These are phyloP conservation scores for Pogona vitticeps DNA, from an alignment of 2,113 vertebrate genomes.

Conservation along the genomic window DNA sequence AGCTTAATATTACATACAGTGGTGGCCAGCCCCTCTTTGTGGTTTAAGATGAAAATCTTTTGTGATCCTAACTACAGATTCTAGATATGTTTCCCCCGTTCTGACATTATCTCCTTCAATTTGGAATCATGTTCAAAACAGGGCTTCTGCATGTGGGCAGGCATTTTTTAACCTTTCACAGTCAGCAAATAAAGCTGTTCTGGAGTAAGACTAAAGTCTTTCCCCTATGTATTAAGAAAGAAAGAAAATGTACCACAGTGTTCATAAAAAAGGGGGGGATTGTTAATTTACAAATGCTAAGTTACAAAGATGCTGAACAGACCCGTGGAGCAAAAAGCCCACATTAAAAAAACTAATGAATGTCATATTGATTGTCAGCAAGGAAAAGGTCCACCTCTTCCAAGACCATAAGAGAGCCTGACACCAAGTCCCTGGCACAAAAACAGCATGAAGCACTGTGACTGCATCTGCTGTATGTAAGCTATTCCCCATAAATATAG, in stretches of 20 bases:
- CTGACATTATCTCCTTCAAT: neutral
- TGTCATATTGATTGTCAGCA: neutral
- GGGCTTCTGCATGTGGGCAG: too few species aligned
- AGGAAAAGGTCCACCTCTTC: neutral
- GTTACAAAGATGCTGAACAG: neutral
- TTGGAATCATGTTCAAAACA: neutral
- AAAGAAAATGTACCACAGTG: neutral
- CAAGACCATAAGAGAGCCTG: neutral
- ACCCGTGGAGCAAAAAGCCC: neutral
- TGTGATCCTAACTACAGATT: neutral
- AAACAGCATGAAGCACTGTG: neutral
- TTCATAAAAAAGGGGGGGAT: neutral
- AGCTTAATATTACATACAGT: neutral
- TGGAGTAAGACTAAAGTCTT: neutral
- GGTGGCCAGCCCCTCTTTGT: neutral
- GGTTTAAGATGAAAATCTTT: neutral
- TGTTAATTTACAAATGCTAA: neutral
- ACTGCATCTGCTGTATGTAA: slow-evolving; percentile 6
- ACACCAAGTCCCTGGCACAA: neutral
- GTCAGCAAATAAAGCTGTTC: too few species aligned
- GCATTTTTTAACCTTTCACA: too few species aligned
- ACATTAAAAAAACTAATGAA: neutral
- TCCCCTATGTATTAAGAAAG: neutral
- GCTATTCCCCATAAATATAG: neutral
- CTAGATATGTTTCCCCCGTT: neutral